Evolutionary conservation across 2,888 invertebrate species (phyloP), one percentile per base, ranked within the genome.

Genomic region (Corbicula japonica): DNA sequence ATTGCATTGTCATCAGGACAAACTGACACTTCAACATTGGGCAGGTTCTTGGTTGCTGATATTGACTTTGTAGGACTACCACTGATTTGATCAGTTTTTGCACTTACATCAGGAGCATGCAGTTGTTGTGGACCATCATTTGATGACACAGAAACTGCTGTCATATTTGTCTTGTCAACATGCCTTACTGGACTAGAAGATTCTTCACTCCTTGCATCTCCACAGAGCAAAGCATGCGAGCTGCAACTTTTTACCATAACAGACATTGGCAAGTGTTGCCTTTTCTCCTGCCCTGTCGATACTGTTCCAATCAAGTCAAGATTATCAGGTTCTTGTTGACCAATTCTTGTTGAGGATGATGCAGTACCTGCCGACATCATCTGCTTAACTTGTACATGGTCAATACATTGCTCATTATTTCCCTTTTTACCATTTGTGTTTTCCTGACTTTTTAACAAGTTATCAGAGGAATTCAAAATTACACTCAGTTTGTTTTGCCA

Each of bases 391-490:
- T 15, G 26, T 4, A 3, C 12, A 18, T 6, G 15, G 3, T 30
- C 3, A 32, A 32, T 54, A 23, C 23, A 26, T 30, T 54, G 54
- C 28, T 18, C n/a, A 35, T 21, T 50, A 23, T 48, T 46, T 48
- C 26, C 52, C 52, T 35, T 50, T 50, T 35, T 63, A 50, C 21
- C 63, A 30, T 35, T 63, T 63, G 15, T 48, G 21, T 21, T 32
- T 32, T 56, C 56, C n/a, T 56, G 34, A 32, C 56, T 56, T 2
- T 32, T 56, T 21, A 34, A 32, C 0, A 35, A 56, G 30, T 56
- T 35, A 34, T 56, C 56, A 1, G 35, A 21, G 35, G 10, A 8
- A n/a, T 34, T 56, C 21, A 56, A n/a, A 12, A 8, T 32, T 10
- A 6, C 41, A 8, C 18, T 38, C 10, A 38, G 8, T 38, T 12